Conservation (phyloP, 2,113 vertebrate species). For the Syngnathoides biaculeatus region DNA sequence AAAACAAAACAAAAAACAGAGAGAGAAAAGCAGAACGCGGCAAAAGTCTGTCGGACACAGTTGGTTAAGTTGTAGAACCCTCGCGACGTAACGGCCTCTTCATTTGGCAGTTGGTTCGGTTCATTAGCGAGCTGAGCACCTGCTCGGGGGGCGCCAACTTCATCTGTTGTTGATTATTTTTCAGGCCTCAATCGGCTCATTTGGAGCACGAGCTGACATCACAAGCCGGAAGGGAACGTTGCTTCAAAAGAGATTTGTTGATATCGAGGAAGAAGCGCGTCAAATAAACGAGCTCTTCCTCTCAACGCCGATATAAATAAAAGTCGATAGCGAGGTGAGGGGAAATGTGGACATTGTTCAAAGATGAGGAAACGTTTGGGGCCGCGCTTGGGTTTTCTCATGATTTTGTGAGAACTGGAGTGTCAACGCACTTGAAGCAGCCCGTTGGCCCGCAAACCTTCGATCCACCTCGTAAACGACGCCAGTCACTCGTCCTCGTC, state of each 20-base stretch:
- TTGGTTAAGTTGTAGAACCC: neutral
- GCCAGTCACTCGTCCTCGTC: conserved; percentile 55
- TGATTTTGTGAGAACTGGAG: neutral
- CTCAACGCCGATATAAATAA: neutral
- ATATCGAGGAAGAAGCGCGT: too few species aligned
- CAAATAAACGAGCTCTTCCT: neutral
- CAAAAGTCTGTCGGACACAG: neutral
- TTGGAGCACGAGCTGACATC: conserved; percentile 44
- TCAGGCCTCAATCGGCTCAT: conserved; percentile 43
- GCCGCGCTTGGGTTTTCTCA: neutral
- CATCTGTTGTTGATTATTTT: neutral
- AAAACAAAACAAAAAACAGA: too few species aligned
- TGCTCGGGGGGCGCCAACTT: neutral
- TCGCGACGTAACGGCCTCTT: neutral
- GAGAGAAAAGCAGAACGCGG: too few species aligned
- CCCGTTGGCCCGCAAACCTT: neutral
- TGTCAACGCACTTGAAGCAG: neutral
- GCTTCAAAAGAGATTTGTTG: neutral
- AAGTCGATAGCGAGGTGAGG: too few species aligned
- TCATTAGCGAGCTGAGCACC: neutral
- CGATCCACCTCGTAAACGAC: neutral
- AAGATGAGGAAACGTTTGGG: neutral
- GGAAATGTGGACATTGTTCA: too few species aligned
- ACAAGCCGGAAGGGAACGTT: conserved; percentile 13
- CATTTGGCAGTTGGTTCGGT: neutral